Percentiles rank a stretch among this genome's conserved stretches.
Conservation (phyloP, 2,888 invertebrate genomes). For the Oxytorus armatus region DNA sequence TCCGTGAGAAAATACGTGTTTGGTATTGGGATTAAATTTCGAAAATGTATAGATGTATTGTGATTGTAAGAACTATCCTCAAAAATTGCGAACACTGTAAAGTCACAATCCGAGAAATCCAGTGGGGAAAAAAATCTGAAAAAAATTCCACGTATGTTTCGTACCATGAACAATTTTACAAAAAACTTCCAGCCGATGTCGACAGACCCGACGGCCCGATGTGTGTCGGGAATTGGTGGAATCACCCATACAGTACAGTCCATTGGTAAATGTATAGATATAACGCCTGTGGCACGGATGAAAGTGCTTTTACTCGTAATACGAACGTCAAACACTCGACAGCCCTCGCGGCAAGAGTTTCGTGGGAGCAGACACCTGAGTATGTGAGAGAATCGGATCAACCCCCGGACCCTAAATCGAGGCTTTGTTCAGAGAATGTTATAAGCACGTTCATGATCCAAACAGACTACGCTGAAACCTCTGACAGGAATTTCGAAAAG, state of each 20-base stretch:
- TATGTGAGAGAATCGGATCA: constrained; percentile 73
- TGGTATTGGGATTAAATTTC: no score
- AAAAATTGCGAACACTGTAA: no score
- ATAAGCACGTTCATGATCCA: constrained; percentile 30
- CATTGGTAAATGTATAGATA: background rate
- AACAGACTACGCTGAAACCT: constrained; percentile 27
- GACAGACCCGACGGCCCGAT: background rate
- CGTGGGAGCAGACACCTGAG: constrained; percentile 82
- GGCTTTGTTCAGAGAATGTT: constrained; percentile 33
- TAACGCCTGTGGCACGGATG: constrained; percentile 9
- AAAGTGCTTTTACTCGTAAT: constrained; percentile 81
- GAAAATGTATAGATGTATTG: no score
- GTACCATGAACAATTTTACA: no score
- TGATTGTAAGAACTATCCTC: no score
- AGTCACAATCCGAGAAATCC: no score
- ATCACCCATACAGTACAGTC: background rate
- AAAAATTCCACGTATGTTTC: no score
- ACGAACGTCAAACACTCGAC: constrained; percentile 80
- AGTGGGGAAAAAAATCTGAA: no score
- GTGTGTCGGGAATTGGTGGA: background rate
- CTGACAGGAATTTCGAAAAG: constrained; percentile 34
- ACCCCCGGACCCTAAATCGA: constrained; percentile 44
- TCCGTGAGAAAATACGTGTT: no score
- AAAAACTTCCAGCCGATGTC: no score
- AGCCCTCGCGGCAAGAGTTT: constrained; percentile 62